Percentiles rank a stretch among this genome's conserved stretches.
Evolutionary conservation across 2,888 invertebrate species (phyloP).

Genomic region (Balanococcus diminutus): DNA sequence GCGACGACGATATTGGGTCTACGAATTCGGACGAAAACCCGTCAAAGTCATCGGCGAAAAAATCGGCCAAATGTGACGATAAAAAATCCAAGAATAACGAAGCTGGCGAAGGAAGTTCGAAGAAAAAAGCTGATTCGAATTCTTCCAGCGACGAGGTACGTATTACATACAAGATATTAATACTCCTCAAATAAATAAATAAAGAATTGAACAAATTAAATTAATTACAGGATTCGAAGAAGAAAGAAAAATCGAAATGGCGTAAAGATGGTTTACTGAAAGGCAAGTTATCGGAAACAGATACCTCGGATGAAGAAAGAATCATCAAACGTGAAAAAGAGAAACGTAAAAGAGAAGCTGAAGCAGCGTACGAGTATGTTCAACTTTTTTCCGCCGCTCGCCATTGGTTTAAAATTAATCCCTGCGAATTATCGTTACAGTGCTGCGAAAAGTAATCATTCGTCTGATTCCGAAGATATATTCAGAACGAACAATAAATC

Average conservation of each 20-base stretch:
- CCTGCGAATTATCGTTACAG: neutral
- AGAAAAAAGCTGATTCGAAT: neutral
- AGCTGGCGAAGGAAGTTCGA: neutral
- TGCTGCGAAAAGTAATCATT: neutral
- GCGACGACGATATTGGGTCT: neutral
- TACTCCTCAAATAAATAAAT: too few relatives aligned
- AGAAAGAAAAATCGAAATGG: constrained; percentile 45
- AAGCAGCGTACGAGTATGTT: neutral
- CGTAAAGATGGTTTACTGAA: constrained; percentile 14
- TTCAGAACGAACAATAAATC: neutral
- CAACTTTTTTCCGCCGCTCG: neutral
- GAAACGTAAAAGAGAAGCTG: neutral
- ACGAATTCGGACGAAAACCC: neutral
- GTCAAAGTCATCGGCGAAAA: neutral
- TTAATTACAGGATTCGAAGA: neutral
- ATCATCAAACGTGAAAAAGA: neutral
- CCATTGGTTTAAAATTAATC: neutral
- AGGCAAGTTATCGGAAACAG: constrained; percentile 49
- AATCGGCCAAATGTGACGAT: neutral
- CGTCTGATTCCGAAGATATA: constrained; percentile 13
- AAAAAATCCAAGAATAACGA: neutral
- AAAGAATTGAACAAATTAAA: too few relatives aligned
- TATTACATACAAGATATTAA: too few relatives aligned
- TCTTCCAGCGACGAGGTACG: neutral
- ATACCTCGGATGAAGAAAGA: constrained; percentile 50